Conservation (phyloP, 2,113 vertebrate species). For the Columba janthina region DNA sequence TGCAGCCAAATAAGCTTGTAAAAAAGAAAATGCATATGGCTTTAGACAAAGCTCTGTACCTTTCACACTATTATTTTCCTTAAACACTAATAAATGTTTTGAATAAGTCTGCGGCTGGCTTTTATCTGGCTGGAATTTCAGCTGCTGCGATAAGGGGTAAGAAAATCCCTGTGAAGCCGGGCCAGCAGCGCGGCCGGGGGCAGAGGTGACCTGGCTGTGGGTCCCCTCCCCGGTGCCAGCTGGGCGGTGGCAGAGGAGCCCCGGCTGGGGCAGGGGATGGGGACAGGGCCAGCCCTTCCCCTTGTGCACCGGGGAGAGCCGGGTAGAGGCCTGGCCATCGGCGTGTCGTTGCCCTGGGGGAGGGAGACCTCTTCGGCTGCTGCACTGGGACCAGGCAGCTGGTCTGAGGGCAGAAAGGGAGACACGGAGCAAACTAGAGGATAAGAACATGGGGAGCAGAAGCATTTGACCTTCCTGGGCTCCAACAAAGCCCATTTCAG, state of each 20-base stretch:
- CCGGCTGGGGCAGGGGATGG: neutral
- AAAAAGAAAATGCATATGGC: conserved; percentile 19
- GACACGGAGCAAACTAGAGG: neutral
- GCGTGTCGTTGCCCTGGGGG: fast-evolving
- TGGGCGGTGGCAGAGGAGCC: neutral
- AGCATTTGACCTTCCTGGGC: fast-evolving
- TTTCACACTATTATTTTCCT: conserved; percentile 67
- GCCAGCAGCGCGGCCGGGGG: conserved; percentile 6
- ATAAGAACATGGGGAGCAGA: neutral
- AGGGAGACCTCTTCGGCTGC: neutral
- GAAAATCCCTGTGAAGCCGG: conserved; percentile 3
- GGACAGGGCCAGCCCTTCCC: neutral
- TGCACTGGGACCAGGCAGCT: neutral
- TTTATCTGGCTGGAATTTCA: neutral
- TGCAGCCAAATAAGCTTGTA: conserved; percentile 45
- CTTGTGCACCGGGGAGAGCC: neutral
- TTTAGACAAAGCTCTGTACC: conserved; percentile 56
- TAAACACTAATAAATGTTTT: conserved; percentile 71
- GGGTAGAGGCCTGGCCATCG: neutral
- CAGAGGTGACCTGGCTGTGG: neutral
- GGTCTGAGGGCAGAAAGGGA: neutral
- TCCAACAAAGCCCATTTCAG: neutral
- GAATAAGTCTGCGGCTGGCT: conserved; percentile 9
- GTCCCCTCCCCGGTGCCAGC: neutral
- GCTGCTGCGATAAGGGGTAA: neutral